Evolutionary conservation across 2,113 vertebrate species (phyloP).

Genomic region (Phaethon lepturus): DNA sequence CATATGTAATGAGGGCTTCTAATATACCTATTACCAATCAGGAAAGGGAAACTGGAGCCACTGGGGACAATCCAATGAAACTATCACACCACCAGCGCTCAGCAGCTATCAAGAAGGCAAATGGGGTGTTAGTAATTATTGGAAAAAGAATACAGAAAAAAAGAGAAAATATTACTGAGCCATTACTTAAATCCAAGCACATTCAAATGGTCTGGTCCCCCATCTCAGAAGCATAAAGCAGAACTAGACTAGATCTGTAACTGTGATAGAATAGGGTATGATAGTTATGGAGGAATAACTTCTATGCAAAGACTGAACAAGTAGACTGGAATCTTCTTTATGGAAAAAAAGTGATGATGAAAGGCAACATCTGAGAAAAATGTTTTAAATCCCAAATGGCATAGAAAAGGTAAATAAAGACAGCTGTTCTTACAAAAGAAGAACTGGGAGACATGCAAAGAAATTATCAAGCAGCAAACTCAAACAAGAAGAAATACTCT

Average conservation of each 20-base stretch:
- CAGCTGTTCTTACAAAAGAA: slow-evolving; percentile 44
- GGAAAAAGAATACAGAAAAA: not conserved
- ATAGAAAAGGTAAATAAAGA: slow-evolving; percentile 58
- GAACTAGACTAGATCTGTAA: not conserved
- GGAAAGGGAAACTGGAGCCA: not conserved
- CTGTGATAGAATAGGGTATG: not conserved
- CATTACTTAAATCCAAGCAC: not conserved
- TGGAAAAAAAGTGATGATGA: not conserved
- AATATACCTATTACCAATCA: not conserved
- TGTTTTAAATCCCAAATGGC: slow-evolving; percentile 2
- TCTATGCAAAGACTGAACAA: not conserved
- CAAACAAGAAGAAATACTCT: slow-evolving; percentile 27
- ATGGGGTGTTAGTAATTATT: not conserved
- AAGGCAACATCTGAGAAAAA: slow-evolving; percentile 55
- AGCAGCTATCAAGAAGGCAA: not conserved
- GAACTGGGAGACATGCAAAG: not conserved
- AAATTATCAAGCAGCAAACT: slow-evolving; percentile 23
- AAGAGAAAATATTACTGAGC: not conserved
- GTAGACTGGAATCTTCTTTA: slow-evolving; percentile 19
- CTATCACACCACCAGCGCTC: not conserved
- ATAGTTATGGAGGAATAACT: slow-evolving; percentile 3
- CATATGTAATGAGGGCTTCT: not conserved
- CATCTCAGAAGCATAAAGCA: not conserved
- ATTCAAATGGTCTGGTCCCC: not conserved
- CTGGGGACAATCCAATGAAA: not conserved